phyloP scores from a whole-genome alignment of 2,113 vertebrate genomes.

The Serinus canaria region DNA sequence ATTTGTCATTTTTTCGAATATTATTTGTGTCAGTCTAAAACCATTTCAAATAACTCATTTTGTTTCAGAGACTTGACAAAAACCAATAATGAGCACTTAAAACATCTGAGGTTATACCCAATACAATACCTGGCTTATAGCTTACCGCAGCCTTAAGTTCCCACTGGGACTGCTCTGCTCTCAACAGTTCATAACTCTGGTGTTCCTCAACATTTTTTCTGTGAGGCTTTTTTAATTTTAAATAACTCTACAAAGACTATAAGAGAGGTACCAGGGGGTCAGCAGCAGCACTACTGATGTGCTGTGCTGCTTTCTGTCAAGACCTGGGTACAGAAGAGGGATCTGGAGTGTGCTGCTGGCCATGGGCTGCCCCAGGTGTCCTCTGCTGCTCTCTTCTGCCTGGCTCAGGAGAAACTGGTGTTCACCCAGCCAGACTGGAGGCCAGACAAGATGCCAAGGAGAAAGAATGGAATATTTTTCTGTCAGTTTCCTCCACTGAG shows the following conservation, averaged over 20 bases:
- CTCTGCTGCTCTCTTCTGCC: neutral
- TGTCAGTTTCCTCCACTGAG: neutral
- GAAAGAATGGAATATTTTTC: neutral
- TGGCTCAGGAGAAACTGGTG: neutral
- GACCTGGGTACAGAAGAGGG: neutral
- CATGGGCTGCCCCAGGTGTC: accelerated
- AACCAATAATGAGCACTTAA: neutral
- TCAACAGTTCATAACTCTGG: neutral
- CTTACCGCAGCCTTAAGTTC: neutral
- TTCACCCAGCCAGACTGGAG: neutral
- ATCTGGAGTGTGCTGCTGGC: accelerated
- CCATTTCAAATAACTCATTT: neutral
- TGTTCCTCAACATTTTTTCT: neutral
- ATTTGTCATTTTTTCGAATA: neutral
- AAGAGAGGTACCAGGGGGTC: neutral
- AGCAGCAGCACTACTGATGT: accelerated
- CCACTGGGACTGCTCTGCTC: neutral
- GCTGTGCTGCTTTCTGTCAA: neutral
- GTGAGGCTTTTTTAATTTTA: neutral
- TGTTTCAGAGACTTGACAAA: neutral
- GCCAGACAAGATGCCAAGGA: neutral
- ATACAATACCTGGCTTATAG: neutral
- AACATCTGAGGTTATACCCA: neutral
- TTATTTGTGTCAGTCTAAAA: neutral
- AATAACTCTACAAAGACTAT: neutral